A percentile compares a stretch with the other conserved stretches of the same genome.
phyloP scores from a whole-genome alignment of 2,888 invertebrate species.

The Tipula lateralis region DNA sequence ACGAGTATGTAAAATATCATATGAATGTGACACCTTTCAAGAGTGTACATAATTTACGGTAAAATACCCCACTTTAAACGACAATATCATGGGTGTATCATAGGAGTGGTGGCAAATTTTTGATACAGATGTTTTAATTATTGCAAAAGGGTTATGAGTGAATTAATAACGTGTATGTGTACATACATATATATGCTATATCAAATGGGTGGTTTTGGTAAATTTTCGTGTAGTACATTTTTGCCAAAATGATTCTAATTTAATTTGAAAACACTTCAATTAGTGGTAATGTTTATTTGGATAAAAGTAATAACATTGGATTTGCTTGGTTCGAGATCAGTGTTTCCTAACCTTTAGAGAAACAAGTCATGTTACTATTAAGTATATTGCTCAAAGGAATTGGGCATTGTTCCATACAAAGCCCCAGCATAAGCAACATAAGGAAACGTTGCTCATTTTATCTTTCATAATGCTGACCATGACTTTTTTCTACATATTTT shows the following conservation, averaged over 20 bases:
- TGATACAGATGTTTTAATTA: neutral
- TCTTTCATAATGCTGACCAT: no score
- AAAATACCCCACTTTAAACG: neutral
- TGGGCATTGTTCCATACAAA: no score
- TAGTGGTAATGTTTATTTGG: conserved; percentile 2
- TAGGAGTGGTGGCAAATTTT: neutral
- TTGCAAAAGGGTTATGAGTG: neutral
- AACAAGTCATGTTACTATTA: no score
- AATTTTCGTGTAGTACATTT: neutral
- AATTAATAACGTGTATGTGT: neutral
- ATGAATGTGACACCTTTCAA: conserved; percentile 27
- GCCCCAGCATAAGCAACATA: no score
- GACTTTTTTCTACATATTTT: no score
- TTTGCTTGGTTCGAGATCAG: neutral
- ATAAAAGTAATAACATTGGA: neutral
- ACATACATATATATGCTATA: neutral
- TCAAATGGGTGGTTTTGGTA: neutral
- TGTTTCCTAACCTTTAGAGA: neutral
- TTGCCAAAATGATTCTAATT: neutral
- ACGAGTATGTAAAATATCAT: neutral
- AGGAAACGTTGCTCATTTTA: no score
- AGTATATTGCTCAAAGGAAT: no score
- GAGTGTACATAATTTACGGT: conserved; percentile 25
- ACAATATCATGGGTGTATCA: neutral
- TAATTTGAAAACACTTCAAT: conserved; percentile 3